A percentile compares a stretch with the other conserved stretches of the same genome.
These are phyloP conservation scores for Caenorhabditis japonica DNA, from an alignment of 2,888 invertebrate genomes.

Conservation along the genomic window DNA sequence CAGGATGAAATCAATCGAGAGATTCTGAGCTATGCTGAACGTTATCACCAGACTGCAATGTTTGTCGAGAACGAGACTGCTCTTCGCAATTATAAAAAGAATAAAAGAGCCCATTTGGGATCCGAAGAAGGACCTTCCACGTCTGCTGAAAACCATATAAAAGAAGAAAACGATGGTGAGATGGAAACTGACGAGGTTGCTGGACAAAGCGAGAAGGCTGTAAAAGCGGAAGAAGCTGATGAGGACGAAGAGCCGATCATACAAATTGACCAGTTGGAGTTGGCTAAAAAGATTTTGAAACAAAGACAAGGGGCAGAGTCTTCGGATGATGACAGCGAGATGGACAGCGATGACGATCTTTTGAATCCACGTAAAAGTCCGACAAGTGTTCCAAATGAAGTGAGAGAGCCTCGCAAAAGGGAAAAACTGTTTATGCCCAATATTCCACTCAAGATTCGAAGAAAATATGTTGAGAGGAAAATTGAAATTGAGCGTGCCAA, in stretches of 20 bases:
- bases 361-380: neutral
- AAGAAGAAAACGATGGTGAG: constrained; percentile 7
- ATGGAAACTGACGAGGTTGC: neutral
- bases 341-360: neutral
- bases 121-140: too few relatives aligned
- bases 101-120: too few relatives aligned
- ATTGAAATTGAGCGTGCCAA: constrained; percentile 10
- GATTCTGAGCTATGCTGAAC: constrained; percentile 6
- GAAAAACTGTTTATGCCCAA: constrained; percentile 7
- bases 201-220: too few relatives aligned
- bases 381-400: neutral
- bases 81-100: neutral
- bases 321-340: constrained; percentile 1
- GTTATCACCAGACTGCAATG: constrained; percentile 19
- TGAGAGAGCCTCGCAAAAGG: neutral
- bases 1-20: constrained; percentile 16
- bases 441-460: constrained; percentile 21
- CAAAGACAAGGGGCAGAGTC: constrained; percentile 6
- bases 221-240: constrained; percentile 7
- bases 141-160: neutral
- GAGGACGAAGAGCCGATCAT: neutral
- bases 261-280: constrained; percentile 7
- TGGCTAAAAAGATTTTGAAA: constrained; percentile 14
- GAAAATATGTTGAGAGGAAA: constrained; percentile 22
- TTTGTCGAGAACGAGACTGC: neutral